Evolutionary conservation across 2,113 vertebrate species (phyloP), one percentile per base, ranked within the genome.

Genomic region (Syngnathus scovelli): DNA sequence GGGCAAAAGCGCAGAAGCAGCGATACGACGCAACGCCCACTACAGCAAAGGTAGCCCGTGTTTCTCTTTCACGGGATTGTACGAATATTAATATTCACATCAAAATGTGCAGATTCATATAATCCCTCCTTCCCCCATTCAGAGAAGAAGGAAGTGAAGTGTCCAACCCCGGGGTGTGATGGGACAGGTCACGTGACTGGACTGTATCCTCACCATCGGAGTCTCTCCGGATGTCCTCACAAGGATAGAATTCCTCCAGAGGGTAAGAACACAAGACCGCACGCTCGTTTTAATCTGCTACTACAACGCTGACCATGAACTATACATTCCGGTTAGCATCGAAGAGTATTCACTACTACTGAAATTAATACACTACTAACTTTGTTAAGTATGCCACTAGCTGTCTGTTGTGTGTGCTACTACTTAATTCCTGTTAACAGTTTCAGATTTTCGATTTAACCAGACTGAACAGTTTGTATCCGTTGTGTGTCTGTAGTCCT

Each of bases 201-300:
- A 18, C 87, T 99, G 64, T 99, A 99, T 80, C 97, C 97, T 56
- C 97, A 99, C 80, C 96, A 98, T 21, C 94, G 96, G 74, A 98
- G 97, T 85, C 93, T 99, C 54, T 99, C 97, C 0, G 97, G 97
- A 15, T 99, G 97, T 82, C 96, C 96, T 60, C 96, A 98, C 92
- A 99, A 99, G 83, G 97, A 99, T 88, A 92, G 96, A 84, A 96
- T 99, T 70, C 97, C 97, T 66, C 97, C 96, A 0, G 97, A 99
- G 91, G 98, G 97, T 98, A 62, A 89, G 90, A 79, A 38, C 13
- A 62, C 11, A 3, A 11, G 0, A 38, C 0, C 11, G 23, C 9
- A 38, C 9, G 46, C 11, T 5, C 23, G 0, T 19, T 15, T 6
- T 13, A 58, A 15, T 58, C 16, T 4, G 15, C 16, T 38, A 3